phyloP scores from a whole-genome alignment of 2,113 vertebrate genomes.

The Gambusia holbrooki region DNA sequence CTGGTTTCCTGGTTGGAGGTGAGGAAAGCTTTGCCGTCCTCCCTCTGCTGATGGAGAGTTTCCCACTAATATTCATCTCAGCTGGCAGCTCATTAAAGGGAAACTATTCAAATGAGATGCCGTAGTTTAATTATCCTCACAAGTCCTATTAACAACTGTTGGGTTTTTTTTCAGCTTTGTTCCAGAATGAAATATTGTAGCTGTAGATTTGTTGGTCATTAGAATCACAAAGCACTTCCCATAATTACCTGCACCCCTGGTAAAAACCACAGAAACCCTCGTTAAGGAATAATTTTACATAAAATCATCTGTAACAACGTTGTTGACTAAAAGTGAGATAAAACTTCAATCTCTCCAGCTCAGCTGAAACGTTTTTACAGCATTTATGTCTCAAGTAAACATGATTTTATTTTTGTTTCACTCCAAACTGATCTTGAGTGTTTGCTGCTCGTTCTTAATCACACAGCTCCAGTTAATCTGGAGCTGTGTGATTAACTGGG shows the following conservation, averaged over 20 bases:
- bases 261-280: not conserved
- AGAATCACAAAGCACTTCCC: not conserved
- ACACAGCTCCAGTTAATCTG: not conserved
- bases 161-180: not conserved
- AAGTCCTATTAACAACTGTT: not conserved
- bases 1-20: not conserved
- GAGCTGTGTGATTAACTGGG: too few species aligned
- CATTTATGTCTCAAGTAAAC: not conserved
- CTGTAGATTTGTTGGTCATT: not conserved
- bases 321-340: not conserved
- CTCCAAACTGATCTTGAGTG: not conserved
- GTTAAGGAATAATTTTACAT: not conserved
- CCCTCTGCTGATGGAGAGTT: not conserved
- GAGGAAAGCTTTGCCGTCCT: not conserved
- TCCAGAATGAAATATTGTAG: not conserved
- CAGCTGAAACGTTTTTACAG: not conserved
- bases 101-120: not conserved
- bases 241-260: not conserved
- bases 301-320: not conserved
- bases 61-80: not conserved
- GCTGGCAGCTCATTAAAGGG: slow-evolving; percentile 6
- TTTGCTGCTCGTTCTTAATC: not conserved
- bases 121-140: not conserved
- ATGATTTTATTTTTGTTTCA: not conserved
- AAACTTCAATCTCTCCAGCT: not conserved